phyloP scores from a whole-genome alignment of 2,113 vertebrate species.

The Hucho hucho region DNA sequence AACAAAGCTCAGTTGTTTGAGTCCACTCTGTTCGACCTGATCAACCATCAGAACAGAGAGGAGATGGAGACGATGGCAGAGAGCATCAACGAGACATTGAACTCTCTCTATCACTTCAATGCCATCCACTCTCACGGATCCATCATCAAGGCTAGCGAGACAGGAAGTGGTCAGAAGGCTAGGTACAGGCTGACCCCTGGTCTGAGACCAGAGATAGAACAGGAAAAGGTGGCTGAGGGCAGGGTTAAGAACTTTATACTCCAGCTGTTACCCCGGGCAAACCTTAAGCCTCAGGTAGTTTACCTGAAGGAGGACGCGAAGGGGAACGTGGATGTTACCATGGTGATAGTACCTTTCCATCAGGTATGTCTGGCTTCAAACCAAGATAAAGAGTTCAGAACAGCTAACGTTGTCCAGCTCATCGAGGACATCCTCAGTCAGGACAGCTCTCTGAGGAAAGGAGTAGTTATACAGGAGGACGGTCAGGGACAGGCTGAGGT shows the following conservation, averaged over 20 bases:
- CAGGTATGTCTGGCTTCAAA: constrained; percentile 57
- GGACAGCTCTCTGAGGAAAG: constrained; percentile 80
- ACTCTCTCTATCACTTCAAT: constrained; percentile 67
- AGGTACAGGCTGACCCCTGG: constrained; percentile 76
- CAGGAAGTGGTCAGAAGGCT: constrained; percentile 82
- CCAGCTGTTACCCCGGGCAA: constrained; percentile 79
- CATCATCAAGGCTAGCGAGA: constrained; percentile 84
- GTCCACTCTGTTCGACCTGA: constrained; percentile 84
- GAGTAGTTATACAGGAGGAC: constrained; percentile 86
- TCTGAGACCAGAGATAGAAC: constrained; percentile 70
- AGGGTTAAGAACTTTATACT: constrained; percentile 84
- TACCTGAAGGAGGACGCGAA: constrained; percentile 81
- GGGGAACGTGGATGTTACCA: constrained; percentile 71
- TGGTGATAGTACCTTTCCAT: constrained; percentile 69
- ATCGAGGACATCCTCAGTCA: constrained; percentile 83
- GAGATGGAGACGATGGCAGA: constrained; percentile 57
- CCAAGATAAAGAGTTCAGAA: constrained; percentile 69
- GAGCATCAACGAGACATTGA: constrained; percentile 76
- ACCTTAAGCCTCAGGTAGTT: constrained; percentile 75
- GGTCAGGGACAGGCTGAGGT: constrained; percentile 69
- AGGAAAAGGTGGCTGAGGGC: constrained; percentile 83
- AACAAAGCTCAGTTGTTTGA: constrained; percentile 89
- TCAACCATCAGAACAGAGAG: constrained; percentile 65
- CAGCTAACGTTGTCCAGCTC: constrained; percentile 79
- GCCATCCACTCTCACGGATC: constrained; percentile 80